These are phyloP conservation scores for Proteles cristata DNA, from an alignment of 2,113 vertebrate genomes.

Conservation along the genomic window DNA sequence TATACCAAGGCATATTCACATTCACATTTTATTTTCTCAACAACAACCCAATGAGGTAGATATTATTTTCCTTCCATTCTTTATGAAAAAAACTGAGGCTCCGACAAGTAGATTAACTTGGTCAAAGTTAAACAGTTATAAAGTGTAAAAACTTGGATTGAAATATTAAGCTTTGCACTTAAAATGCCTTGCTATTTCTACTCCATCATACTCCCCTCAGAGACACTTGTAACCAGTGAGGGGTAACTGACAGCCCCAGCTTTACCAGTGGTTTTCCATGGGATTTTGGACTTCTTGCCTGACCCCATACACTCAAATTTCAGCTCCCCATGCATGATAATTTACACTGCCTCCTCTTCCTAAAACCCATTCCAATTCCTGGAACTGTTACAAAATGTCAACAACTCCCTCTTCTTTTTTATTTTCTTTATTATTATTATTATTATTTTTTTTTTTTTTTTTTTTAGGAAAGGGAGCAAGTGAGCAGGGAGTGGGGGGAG, in stretches of 20 bases:
- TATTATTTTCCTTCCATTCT: constrained; percentile 28
- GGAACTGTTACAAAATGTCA: not conserved
- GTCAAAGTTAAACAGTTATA: not conserved
- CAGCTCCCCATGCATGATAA: not conserved
- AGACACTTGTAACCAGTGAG: not conserved
- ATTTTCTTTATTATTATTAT: too few species aligned
- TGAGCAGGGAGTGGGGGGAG: too few species aligned
- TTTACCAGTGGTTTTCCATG: not conserved
- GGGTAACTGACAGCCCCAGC: not conserved
- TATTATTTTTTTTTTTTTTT: too few species aligned
- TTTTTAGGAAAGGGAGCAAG: too few species aligned
- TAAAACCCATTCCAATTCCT: not conserved
- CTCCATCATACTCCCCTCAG: not conserved
- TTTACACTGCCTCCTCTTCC: not conserved
- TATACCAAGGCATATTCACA: constrained; percentile 6
- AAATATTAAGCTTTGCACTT: not conserved
- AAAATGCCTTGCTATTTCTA: not conserved
- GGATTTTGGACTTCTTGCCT: not conserved
- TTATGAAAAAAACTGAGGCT: constrained; percentile 12
- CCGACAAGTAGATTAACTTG: not conserved
- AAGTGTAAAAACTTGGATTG: not conserved
- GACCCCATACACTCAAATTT: not conserved
- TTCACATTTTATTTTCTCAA: constrained; percentile 35
- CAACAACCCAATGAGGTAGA: not conserved
- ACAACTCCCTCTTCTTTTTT: not conserved